A percentile compares a stretch with the other conserved stretches of the same genome.
Conservation (phyloP, 2,797 vertebrate genomes). For the Sylvia borin region DNA sequence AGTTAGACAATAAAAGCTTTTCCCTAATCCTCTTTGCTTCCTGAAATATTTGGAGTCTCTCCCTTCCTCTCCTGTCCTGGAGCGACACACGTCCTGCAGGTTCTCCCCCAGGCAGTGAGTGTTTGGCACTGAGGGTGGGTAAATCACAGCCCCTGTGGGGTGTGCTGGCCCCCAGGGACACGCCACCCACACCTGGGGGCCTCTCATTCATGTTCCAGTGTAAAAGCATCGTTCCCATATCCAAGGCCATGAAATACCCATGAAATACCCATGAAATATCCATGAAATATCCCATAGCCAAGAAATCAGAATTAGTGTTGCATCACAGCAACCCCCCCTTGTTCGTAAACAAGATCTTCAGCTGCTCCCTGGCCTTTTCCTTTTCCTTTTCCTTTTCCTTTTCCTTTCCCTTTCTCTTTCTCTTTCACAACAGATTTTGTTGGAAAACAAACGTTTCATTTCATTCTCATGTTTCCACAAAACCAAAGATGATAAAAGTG, state of each 20-base stretch:
- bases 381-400: neutral
- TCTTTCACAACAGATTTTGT: neutral
- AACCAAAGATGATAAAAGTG: neutral
- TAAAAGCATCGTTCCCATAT: neutral
- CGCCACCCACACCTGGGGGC: accelerated
- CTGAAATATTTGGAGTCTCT: too few species aligned
- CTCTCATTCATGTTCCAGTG: too few species aligned
- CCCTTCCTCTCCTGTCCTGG: too few species aligned
- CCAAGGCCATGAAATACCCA: too few species aligned
- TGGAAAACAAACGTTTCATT: neutral
- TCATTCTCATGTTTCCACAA: neutral
- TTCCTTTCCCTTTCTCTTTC: too few species aligned
- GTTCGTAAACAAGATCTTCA: neutral
- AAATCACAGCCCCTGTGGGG: neutral
- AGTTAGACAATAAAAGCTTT: too few species aligned
- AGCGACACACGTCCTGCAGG: too few species aligned
- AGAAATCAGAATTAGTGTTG: too few species aligned
- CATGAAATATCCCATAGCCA: too few species aligned
- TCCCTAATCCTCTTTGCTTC: too few species aligned
- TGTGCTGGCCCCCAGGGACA: neutral
- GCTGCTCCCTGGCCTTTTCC: neutral
- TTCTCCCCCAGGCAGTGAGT: too few species aligned
- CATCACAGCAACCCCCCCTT: neutral
- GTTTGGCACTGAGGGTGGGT: accelerated
- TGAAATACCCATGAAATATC: too few species aligned